Percentiles rank a stretch among this genome's conserved stretches.
Evolutionary conservation across 2,888 invertebrate genomes (phyloP).

Genomic region (Patella ulyssiponensis): DNA sequence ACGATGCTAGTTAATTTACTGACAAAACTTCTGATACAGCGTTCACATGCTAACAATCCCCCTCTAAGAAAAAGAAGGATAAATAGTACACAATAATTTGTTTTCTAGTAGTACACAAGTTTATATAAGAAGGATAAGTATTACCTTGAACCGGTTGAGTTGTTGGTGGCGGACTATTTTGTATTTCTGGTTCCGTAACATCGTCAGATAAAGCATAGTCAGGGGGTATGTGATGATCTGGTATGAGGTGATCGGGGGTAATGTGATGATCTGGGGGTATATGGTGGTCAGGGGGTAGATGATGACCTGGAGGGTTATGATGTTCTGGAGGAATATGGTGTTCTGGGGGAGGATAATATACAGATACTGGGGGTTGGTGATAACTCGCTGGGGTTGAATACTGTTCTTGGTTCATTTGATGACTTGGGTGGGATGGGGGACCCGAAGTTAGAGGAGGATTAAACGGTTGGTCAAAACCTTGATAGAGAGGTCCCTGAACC

Average conservation of each 20-base stretch:
- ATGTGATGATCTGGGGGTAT: neutral
- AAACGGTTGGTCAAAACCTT: neutral
- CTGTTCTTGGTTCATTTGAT: neutral
- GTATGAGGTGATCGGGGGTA: neutral
- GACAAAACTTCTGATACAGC: too few relatives aligned
- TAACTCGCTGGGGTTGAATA: neutral
- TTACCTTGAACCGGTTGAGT: neutral
- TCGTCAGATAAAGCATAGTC: neutral
- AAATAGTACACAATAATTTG: too few relatives aligned
- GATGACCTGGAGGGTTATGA: neutral
- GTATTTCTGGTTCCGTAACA: neutral
- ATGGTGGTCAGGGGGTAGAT: conserved; percentile 1
- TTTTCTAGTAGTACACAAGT: too few relatives aligned
- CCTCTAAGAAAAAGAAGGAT: too few relatives aligned
- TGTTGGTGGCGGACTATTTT: neutral
- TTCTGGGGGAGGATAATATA: neutral
- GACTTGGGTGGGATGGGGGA: neutral
- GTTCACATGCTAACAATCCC: too few relatives aligned
- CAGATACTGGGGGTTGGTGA: neutral
- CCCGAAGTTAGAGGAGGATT: neutral
- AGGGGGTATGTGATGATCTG: neutral
- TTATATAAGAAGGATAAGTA: neutral
- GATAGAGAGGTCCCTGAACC: neutral
- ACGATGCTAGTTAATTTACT: too few relatives aligned
- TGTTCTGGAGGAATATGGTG: neutral